Base-by-base conservation (phyloP, 2,888 invertebrate species). In the Lepidocyrtinus sp. region DNA sequence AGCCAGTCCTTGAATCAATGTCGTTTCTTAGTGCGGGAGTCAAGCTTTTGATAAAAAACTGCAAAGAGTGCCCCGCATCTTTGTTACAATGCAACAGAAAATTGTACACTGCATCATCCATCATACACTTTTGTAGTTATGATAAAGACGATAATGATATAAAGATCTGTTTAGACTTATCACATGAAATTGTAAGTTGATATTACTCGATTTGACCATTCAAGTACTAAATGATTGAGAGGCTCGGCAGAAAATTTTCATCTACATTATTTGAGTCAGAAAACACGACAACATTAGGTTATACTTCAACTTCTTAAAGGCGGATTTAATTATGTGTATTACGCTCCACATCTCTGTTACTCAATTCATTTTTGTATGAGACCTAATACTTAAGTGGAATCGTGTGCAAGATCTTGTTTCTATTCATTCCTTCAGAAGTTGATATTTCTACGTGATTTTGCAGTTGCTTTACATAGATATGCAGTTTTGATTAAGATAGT, bases 11-110 rank as follows among this genome's bases (percentile, higher is more conserved):
- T 82, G 82, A 55, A 36, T 82, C 78, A 78, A 82, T 82, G 82
- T 71, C 82, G 78, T 82, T 82, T 82, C 78, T 78, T n/a, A n/a
- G 78, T 75, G 82, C 74, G 82, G 82, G 82, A 65, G 78, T 21
- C 15, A 5, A 9, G 27, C 9, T 26, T 64, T 19, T 26, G 21
- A 17, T 15, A n/a, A 1, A 45, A 19, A 12, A 15, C 22, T 1
- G 1, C 36, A 21, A 12, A n/a, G 12, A 27, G 2, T 21, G 22
- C 36, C 17, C 15, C 0, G 21, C 46, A 9, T 67, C 19, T 17
- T 67, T 24, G 24, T 21, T 15, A 46, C 1, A 17, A 36, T 17
- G 19, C 19, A 59, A 9, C 19, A 1, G 19, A 15, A 22, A 17
- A 36, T 25, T 75, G 74, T 61, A 68, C 26, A 65, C 61, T 62